Evolutionary conservation across 2,113 vertebrate genomes (phyloP).

Genomic region (Aegotheles bennettii): DNA sequence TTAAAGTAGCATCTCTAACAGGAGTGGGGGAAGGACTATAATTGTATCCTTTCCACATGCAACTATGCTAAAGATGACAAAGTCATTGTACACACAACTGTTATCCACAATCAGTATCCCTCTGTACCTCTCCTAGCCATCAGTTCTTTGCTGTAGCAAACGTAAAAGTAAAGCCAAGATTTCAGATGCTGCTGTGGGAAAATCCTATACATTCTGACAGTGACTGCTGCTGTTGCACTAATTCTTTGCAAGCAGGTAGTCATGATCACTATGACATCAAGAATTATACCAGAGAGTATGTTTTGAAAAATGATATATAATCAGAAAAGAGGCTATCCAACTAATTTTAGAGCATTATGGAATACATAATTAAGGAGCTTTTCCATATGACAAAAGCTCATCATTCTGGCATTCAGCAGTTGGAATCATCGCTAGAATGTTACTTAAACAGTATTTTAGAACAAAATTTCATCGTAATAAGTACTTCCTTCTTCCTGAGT

Average conservation of each 20-base stretch:
- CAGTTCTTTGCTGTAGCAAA: background rate
- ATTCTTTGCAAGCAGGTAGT: background rate
- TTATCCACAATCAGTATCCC: background rate
- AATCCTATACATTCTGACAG: background rate
- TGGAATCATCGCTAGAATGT: background rate
- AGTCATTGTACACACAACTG: background rate
- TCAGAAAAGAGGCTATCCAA: background rate
- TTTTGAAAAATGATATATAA: background rate
- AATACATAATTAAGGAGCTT: conserved; percentile 33
- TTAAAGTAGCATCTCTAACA: background rate
- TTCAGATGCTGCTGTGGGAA: background rate
- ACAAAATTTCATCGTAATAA: background rate
- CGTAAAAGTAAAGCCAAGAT: background rate
- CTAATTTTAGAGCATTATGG: conserved; percentile 31
- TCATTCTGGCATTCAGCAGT: background rate
- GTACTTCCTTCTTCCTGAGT: conserved; percentile 5
- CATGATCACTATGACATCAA: background rate
- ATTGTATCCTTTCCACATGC: background rate
- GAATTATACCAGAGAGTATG: background rate
- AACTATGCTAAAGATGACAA: background rate
- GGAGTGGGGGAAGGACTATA: background rate
- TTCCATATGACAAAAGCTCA: conserved; percentile 26
- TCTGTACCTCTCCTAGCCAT: background rate
- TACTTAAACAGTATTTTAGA: background rate
- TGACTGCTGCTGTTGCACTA: background rate